phyloP scores from a whole-genome alignment of 2,888 invertebrate genomes.

The Harpalus rufipes region DNA sequence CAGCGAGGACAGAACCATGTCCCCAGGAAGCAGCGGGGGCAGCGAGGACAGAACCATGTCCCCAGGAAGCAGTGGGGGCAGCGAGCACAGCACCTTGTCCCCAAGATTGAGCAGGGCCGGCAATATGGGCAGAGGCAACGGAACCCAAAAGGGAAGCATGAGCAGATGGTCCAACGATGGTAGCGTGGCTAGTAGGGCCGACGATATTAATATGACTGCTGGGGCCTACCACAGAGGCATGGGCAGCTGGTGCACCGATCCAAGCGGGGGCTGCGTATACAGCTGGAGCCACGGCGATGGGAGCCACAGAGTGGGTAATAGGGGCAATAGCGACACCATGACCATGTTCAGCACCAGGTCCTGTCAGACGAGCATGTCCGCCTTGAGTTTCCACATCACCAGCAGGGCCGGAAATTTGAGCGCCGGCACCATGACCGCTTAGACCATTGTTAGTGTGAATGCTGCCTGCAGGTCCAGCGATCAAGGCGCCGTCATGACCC shows the following conservation, averaged over 20 bases:
- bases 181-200: neutral
- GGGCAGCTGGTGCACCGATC: neutral
- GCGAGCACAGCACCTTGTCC: neutral
- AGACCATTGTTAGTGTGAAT: conserved; percentile 11
- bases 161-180: neutral
- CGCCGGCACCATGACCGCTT: conserved; percentile 68
- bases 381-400: conserved; percentile 72
- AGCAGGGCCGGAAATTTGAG: conserved; percentile 71
- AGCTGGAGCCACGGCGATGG: neutral
- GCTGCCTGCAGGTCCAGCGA: conserved; percentile 19
- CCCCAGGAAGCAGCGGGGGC: neutral
- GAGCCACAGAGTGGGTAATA: neutral
- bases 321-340: neutral
- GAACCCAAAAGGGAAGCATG: neutral
- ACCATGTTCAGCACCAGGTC: neutral
- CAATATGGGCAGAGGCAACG: neutral
- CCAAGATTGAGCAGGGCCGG: neutral
- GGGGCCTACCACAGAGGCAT: neutral
- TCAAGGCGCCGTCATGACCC: conserved; percentile 53
- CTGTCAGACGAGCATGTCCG: conserved; percentile 1
- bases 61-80: neutral
- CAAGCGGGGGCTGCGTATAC: neutral
- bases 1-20: neutral
- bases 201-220: neutral
- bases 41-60: neutral